Percentiles rank a stretch among this genome's conserved stretches.
Evolutionary conservation across 2,888 invertebrate genomes (phyloP).

Genomic region (Steromphala cineraria): DNA sequence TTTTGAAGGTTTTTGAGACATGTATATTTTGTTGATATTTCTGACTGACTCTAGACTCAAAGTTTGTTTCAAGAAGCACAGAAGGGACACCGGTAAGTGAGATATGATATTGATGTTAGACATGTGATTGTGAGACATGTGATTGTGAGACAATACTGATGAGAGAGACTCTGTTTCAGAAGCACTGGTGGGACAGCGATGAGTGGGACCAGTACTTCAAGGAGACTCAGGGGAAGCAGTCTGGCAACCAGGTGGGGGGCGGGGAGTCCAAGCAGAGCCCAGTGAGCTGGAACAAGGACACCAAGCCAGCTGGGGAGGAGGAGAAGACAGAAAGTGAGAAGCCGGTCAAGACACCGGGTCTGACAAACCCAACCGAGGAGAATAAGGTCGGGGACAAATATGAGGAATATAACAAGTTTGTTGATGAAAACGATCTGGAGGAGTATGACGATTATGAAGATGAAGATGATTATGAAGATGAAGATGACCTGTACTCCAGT

Average conservation of each 20-base stretch:
- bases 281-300: neutral
- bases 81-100: too few relatives aligned
- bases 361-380: neutral
- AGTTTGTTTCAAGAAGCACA: too few relatives aligned
- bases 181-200: neutral
- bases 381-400: neutral
- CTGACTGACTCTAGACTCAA: too few relatives aligned
- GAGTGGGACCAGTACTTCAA: neutral
- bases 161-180: neutral
- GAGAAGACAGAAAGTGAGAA: neutral
- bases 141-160: too few relatives aligned
- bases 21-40: too few relatives aligned
- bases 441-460: neutral
- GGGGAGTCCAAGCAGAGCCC: neutral
- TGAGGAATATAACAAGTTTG: slow-evolving; percentile 8
- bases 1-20: too few relatives aligned
- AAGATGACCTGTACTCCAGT: slow-evolving; percentile 16
- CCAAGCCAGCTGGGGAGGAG: neutral
- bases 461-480: slow-evolving; percentile 22
- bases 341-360: neutral
- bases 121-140: too few relatives aligned
- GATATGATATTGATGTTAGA: too few relatives aligned
- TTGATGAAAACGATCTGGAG: neutral
- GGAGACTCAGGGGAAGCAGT: neutral
- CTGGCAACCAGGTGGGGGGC: neutral